These are phyloP conservation scores for Cyprinus carpio DNA, from an alignment of 2,113 vertebrate genomes.

Conservation along the genomic window DNA sequence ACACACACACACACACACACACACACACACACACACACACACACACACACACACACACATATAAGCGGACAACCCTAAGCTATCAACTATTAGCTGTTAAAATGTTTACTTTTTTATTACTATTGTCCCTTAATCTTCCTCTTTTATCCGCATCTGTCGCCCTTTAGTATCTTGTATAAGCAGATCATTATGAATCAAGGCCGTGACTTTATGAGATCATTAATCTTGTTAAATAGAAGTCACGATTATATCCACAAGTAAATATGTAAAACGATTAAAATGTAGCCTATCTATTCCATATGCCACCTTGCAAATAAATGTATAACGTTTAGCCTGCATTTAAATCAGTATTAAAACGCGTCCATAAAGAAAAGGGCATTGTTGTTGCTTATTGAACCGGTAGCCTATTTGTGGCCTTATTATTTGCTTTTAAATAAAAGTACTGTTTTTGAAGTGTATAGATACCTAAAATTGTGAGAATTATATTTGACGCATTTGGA, in stretches of 20 bases:
- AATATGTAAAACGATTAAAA: neutral
- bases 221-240: neutral
- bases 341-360: neutral
- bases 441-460: neutral
- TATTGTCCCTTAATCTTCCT: neutral
- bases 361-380: neutral
- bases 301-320: neutral
- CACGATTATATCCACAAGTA: neutral
- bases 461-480: neutral
- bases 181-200: neutral
- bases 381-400: neutral
- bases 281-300: neutral
- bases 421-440: neutral
- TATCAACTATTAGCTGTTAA: neutral
- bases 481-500: neutral
- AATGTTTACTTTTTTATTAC: neutral
- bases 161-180: neutral
- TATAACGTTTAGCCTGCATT: neutral
- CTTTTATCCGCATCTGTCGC: neutral
- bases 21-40: neutral
- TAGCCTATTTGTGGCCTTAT: neutral
- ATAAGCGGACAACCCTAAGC: neutral
- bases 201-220: neutral
- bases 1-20: neutral
- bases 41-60: neutral